Evolutionary conservation across 2,888 invertebrate species (phyloP).

Genomic region (Agrilus cyanescens): DNA sequence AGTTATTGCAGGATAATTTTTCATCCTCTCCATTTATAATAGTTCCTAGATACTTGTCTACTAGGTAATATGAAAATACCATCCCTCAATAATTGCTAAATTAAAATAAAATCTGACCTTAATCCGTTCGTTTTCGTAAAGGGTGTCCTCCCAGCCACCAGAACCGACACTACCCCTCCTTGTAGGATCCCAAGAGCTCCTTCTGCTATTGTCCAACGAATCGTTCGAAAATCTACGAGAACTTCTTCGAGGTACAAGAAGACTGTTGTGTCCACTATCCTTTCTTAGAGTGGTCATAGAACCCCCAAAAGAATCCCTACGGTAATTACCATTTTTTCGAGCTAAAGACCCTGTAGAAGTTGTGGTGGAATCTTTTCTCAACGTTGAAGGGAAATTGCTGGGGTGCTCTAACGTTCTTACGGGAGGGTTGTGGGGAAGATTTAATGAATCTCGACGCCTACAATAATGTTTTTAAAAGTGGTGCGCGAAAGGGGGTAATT

Average conservation of each 20-base stretch:
- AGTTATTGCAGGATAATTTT: too few species aligned
- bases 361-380: slow-evolving; percentile 41
- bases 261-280: slow-evolving; percentile 17
- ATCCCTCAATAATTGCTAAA: too few species aligned
- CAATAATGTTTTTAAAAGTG: slow-evolving; percentile 8
- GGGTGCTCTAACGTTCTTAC: slow-evolving; percentile 54
- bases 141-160: slow-evolving; percentile 45
- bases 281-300: slow-evolving; percentile 28
- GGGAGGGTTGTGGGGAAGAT: slow-evolving; percentile 44
- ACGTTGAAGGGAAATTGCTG: slow-evolving; percentile 55
- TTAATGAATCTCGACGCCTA: slow-evolving; percentile 52
- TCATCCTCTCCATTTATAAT: too few species aligned
- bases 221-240: slow-evolving; percentile 52
- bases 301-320: slow-evolving; percentile 17
- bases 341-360: slow-evolving; percentile 19
- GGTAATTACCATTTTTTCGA: not conserved
- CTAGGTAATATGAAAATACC: too few species aligned
- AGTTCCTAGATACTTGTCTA: too few species aligned
- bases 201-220: slow-evolving; percentile 54
- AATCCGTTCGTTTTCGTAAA: slow-evolving; percentile 46
- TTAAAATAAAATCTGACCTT: slow-evolving; percentile 18
- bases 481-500: too few species aligned
- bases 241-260: slow-evolving; percentile 24
- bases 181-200: slow-evolving; percentile 57
- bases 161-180: slow-evolving; percentile 50